Conservation (phyloP, 2,888 invertebrate genomes). For the Mesopsocus fuscifrons region DNA sequence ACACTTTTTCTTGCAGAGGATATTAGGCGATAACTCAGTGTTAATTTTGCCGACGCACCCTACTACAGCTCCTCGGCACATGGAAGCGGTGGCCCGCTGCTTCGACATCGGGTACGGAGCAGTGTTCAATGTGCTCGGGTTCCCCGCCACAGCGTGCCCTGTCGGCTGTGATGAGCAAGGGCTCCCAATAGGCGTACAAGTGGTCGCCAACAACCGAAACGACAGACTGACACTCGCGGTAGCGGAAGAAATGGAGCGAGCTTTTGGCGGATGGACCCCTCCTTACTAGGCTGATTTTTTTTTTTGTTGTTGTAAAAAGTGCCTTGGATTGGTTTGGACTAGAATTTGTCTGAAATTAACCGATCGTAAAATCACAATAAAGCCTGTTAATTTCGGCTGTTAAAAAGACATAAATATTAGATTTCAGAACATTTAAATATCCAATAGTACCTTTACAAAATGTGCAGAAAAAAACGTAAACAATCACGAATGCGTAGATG, state of each 20-base stretch:
- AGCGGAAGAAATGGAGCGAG: background rate
- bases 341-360: too few relatives aligned
- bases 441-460: too few relatives aligned
- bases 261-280: background rate
- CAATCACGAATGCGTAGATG: too few relatives aligned
- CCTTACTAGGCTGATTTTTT: too few relatives aligned
- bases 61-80: background rate
- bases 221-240: background rate
- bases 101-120: background rate
- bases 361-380: too few relatives aligned
- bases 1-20: background rate
- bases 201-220: background rate
- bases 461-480: too few relatives aligned
- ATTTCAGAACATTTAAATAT: too few relatives aligned
- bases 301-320: too few relatives aligned
- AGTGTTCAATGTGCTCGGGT: background rate
- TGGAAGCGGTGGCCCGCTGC: background rate
- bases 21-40: background rate
- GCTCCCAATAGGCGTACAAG: background rate
- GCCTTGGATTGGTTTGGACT: too few relatives aligned
- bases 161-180: background rate
- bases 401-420: too few relatives aligned
- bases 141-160: background rate
- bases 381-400: too few relatives aligned
- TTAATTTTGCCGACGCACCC: background rate